Percentiles rank a stretch among this genome's conserved stretches.
phyloP scores from a whole-genome alignment of 2,113 vertebrate genomes.

The Diadophis punctatus region DNA sequence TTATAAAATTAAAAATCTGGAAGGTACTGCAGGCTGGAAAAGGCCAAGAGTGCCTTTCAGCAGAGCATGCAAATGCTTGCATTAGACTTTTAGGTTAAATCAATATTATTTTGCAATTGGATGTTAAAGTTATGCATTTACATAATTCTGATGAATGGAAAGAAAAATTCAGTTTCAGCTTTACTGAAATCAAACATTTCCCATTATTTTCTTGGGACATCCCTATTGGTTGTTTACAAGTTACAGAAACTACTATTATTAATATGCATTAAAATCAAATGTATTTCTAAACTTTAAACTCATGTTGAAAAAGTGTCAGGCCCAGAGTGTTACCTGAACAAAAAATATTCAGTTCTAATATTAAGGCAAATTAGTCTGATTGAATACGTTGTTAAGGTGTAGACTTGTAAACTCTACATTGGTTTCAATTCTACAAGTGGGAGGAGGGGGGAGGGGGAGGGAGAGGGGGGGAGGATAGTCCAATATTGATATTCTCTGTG shows the following conservation, averaged over 20 bases:
- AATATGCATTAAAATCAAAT: background rate
- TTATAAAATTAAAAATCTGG: slow-evolving; percentile 70
- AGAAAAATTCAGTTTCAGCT: slow-evolving; percentile 19
- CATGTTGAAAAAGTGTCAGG: background rate
- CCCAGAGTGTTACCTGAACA: background rate
- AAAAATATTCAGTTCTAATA: background rate
- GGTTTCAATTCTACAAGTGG: background rate
- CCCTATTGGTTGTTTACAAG: background rate
- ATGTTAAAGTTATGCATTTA: slow-evolving; percentile 60
- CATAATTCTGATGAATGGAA: slow-evolving; percentile 44
- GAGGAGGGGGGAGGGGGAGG: background rate
- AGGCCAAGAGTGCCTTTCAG: slow-evolving; percentile 53
- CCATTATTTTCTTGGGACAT: background rate
- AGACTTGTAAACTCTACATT: background rate
- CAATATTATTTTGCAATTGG: slow-evolving; percentile 62
- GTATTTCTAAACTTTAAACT: background rate
- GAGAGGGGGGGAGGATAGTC: background rate
- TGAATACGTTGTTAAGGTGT: background rate
- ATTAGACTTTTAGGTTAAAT: slow-evolving; percentile 71
- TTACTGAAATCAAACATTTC: background rate
- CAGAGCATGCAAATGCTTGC: slow-evolving; percentile 50
- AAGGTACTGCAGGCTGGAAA: slow-evolving; percentile 63
- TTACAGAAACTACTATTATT: background rate
- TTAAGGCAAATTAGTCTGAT: background rate
- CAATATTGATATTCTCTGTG: background rate